Evolutionary conservation across 2,113 vertebrate genomes (phyloP).

Genomic region (Oncorhynchus clarkii): DNA sequence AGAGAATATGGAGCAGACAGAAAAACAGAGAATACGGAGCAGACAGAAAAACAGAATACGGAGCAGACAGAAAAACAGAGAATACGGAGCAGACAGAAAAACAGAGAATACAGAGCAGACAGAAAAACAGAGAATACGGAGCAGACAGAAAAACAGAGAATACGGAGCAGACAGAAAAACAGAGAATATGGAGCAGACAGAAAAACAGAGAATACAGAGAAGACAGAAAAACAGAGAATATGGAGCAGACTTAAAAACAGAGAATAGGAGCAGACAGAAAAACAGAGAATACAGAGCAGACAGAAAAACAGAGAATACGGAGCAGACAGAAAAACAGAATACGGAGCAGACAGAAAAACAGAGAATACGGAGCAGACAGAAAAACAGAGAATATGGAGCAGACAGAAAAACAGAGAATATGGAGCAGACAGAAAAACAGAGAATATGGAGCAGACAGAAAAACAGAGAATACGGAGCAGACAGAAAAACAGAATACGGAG

Average conservation of each 20-base stretch:
- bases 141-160: slow-evolving; percentile 40
- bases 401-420: slow-evolving; percentile 42
- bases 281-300: too few species aligned
- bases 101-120: too few species aligned
- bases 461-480: slow-evolving; percentile 36
- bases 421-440: slow-evolving; percentile 28
- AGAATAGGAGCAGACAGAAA: slow-evolving; percentile 59
- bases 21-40: slow-evolving; percentile 26
- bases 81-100: slow-evolving; percentile 49
- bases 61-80: slow-evolving; percentile 49
- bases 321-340: slow-evolving; percentile 39
- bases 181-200: too few species aligned
- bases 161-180: slow-evolving; percentile 59
- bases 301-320: too few species aligned
- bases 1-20: slow-evolving; percentile 55
- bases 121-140: too few species aligned
- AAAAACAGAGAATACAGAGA: slow-evolving; percentile 54
- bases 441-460: slow-evolving; percentile 59
- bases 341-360: slow-evolving; percentile 57
- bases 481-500: slow-evolving; percentile 17
- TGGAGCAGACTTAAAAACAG: slow-evolving; percentile 22
- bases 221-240: slow-evolving; percentile 44
- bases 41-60: slow-evolving; percentile 47
- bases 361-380: too few species aligned
- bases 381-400: slow-evolving; percentile 54